Percentiles rank a stretch among this genome's conserved stretches.
Evolutionary conservation across 2,888 invertebrate genomes (phyloP).

Genomic region (Rhopalosiphum nymphaeae): DNA sequence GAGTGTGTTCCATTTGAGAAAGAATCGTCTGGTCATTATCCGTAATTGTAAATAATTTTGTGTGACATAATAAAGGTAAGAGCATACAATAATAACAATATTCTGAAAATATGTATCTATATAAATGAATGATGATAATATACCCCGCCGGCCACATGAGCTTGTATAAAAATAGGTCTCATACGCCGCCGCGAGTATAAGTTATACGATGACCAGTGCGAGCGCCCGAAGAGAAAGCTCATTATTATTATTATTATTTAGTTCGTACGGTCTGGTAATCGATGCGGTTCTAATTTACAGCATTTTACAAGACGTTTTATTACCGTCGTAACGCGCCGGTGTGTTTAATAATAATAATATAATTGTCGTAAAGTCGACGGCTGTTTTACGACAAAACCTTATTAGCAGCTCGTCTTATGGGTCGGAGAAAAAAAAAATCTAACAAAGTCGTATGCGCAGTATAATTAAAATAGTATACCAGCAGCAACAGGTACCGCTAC

Average conservation of each 20-base stretch:
- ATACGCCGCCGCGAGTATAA: background rate
- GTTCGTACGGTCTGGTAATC: background rate
- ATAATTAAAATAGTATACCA: background rate
- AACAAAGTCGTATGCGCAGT: background rate
- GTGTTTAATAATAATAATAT: background rate
- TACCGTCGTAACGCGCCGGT: background rate
- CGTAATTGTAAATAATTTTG: background rate
- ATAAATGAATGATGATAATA: background rate
- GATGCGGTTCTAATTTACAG: conserved; percentile 39
- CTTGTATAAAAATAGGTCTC: conserved; percentile 25
- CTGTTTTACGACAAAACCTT: background rate
- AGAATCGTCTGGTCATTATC: background rate
- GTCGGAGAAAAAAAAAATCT: background rate
- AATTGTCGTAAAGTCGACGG: conserved; percentile 18
- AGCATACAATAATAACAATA: background rate
- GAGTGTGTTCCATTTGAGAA: background rate
- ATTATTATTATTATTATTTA: conserved; percentile 24
- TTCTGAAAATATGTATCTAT: background rate
- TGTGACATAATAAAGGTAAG: background rate
- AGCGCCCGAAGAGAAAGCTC: background rate
- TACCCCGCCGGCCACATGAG: background rate
- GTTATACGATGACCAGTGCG: background rate
- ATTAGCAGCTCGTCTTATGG: background rate
- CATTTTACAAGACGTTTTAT: conserved; percentile 32
- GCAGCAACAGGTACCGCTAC: background rate